These are phyloP conservation scores for Sphaeridia pumilis DNA, from an alignment of 2,888 invertebrate genomes.

Conservation along the genomic window DNA sequence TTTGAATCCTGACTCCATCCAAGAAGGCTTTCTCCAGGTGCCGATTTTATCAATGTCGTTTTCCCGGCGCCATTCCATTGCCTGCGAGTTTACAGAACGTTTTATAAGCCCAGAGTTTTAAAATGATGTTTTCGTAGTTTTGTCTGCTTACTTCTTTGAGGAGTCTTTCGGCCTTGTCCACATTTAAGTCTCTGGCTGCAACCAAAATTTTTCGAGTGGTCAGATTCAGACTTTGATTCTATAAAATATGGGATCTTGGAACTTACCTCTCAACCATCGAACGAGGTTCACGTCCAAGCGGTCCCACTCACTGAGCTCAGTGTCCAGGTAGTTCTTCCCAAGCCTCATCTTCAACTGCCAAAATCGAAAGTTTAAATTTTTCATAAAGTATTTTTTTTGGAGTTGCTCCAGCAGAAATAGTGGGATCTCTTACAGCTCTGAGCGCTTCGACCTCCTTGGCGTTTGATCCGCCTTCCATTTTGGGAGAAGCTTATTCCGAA, in stretches of 20 bases:
- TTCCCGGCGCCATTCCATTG: constrained; percentile 5
- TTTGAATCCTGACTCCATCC: neutral
- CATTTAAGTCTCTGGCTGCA: constrained; percentile 1
- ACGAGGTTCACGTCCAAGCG: constrained; percentile 7
- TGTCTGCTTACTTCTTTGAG: constrained; percentile 1
- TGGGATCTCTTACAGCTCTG: neutral
- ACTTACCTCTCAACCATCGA: constrained; percentile 6
- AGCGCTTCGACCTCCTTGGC: neutral
- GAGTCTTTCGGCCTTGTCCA: constrained; percentile 8
- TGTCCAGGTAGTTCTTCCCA: neutral
- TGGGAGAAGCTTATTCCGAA: too few relatives aligned
- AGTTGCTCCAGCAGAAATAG: neutral
- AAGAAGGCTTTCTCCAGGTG: constrained; percentile 1
- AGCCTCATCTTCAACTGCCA: constrained; percentile 5
- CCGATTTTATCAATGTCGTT: constrained; percentile 8
- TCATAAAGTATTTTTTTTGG: neutral
- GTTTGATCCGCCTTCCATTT: neutral
- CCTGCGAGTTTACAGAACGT: too few relatives aligned
- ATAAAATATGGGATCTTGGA: neutral
- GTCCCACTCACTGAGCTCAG: constrained; percentile 1
- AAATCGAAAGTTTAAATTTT: neutral
- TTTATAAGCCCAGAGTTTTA: too few relatives aligned
- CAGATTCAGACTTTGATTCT: neutral
- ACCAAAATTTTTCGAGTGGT: neutral
- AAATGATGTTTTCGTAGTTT: too few relatives aligned